phyloP scores from a whole-genome alignment of 53 echinoderm and acorn worm species.

The Arbacia lixula region DNA sequence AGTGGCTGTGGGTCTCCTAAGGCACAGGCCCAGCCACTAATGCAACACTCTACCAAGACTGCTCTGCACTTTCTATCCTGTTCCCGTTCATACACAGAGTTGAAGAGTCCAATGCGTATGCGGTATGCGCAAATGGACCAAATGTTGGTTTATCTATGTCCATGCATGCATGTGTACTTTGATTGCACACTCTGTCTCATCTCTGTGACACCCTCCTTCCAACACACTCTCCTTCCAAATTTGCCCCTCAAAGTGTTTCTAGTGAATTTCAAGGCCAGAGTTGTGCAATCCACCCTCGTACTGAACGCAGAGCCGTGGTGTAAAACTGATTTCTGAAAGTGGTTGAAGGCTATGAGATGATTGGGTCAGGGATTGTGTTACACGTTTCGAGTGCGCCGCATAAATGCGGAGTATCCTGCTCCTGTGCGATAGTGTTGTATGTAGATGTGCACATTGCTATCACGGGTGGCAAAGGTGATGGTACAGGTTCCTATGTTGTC shows the following conservation, averaged over 20 bases:
- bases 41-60: conserved; percentile 31
- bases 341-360: conserved; percentile 60
- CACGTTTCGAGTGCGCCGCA: conserved; percentile 8
- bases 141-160: too few relatives aligned
- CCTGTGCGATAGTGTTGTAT: conserved; percentile 2
- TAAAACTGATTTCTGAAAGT: conserved; percentile 44
- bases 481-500: too few relatives aligned
- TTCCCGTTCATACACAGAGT: not conserved
- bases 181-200: too few relatives aligned
- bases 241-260: conserved; percentile 32
- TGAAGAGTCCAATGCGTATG: conserved; percentile 12
- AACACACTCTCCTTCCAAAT: conserved; percentile 11
- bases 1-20: conserved; percentile 11
- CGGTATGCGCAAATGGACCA: too few relatives aligned
- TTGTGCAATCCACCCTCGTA: too few relatives aligned
- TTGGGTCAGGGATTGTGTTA: conserved; percentile 48
- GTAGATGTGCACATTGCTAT: too few relatives aligned
- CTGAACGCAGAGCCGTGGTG: conserved; percentile 13
- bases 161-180: too few relatives aligned
- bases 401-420: conserved; percentile 2
- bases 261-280: conserved; percentile 41
- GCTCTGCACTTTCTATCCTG: not conserved
- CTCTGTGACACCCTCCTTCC: too few relatives aligned
- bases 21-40: conserved; percentile 41
- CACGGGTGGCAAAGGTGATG: too few relatives aligned